These are phyloP conservation scores for Gonatopus flavifemur DNA, from an alignment of 1,140 invertebrate genomes.

Conservation along the genomic window DNA sequence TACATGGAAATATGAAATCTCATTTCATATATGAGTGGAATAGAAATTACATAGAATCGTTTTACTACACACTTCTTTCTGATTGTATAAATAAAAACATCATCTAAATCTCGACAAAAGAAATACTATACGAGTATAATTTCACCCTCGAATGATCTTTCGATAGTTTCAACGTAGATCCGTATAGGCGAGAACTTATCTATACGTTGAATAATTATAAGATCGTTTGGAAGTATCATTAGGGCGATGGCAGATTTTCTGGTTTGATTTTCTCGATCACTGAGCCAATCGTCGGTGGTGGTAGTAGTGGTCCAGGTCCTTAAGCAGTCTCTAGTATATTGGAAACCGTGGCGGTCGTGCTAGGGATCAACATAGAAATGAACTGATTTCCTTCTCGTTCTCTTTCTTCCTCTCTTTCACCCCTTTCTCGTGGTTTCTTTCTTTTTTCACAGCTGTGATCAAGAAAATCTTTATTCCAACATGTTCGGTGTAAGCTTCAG, in stretches of 20 bases:
- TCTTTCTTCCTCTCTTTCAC: slow-evolving; percentile 33
- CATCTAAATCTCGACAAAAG: no score
- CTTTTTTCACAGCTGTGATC: not conserved
- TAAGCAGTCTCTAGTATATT: slow-evolving; percentile 32
- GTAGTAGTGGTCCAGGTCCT: slow-evolving; percentile 11
- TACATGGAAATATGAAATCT: no score
- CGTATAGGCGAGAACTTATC: slow-evolving; percentile 22
- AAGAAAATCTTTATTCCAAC: not conserved
- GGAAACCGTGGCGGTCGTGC: slow-evolving; percentile 23
- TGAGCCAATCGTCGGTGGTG: slow-evolving; percentile 36
- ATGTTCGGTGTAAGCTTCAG: no score
- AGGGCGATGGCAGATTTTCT: slow-evolving; percentile 33
- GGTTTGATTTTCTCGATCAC: slow-evolving; percentile 51
- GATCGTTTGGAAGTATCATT: slow-evolving; percentile 2
- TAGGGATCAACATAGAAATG: slow-evolving; percentile 60
- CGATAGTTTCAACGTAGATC: no score
- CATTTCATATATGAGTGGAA: no score
- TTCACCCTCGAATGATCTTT: no score
- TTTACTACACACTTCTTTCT: no score
- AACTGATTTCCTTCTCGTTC: slow-evolving; percentile 60
- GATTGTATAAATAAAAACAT: no score
- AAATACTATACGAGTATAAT: no score
- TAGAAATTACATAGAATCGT: no score
- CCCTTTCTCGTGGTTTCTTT: slow-evolving; percentile 17
- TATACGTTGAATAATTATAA: slow-evolving; percentile 5